Base-by-base conservation (phyloP, 2,888 invertebrate species). In the Parnassius mnemosyne region DNA sequence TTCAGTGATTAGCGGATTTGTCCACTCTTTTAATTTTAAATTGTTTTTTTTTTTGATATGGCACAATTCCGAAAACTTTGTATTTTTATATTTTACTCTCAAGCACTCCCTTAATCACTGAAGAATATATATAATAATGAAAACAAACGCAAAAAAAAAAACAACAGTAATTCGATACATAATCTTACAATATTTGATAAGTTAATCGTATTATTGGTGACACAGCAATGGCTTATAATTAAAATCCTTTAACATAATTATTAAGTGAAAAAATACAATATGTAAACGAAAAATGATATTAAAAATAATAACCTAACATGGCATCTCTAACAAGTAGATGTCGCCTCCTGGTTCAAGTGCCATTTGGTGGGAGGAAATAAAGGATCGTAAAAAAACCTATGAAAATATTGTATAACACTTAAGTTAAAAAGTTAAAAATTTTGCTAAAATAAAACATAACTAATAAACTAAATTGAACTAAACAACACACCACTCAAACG, bases 391-490 rank as follows among this genome's bases (percentile, higher is more conserved):
- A 85, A 43, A 88, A 88, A 88, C 80, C 85, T 87, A 89, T 80
- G 77, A 87, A 87, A 87, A 87, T 86, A 89, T 88, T 84, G 85
- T 85, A 86, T 88, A 91, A 91, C 90, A 90, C 90, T 90, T 90
- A 90, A 84, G 84, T 84, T 87, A 69, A 68, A 89, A 61, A 76
- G 84, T 87, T 89, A 83, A 89, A 91, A 91, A 89, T 90, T 91
- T 91, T 87, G 87, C 90, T 90, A 90, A 91, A 91, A 90, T 89
- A 90, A 90, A 91, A 90, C 90, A 87, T 89, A 91, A 90, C 89
- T 90, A 91, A 91, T 90, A 89, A 91, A 90, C 87, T 90, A 90
- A 91, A 91, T 91, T 91, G 88, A 91, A 91, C 91, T 91, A 91
- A 90, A 90, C 85, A 91, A 90, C 90, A 89, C 87, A 79, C 87